Percentiles rank a stretch among this genome's conserved stretches.
Evolutionary conservation across 2,113 vertebrate genomes (phyloP).

Genomic region (Heteronetta atricapilla): DNA sequence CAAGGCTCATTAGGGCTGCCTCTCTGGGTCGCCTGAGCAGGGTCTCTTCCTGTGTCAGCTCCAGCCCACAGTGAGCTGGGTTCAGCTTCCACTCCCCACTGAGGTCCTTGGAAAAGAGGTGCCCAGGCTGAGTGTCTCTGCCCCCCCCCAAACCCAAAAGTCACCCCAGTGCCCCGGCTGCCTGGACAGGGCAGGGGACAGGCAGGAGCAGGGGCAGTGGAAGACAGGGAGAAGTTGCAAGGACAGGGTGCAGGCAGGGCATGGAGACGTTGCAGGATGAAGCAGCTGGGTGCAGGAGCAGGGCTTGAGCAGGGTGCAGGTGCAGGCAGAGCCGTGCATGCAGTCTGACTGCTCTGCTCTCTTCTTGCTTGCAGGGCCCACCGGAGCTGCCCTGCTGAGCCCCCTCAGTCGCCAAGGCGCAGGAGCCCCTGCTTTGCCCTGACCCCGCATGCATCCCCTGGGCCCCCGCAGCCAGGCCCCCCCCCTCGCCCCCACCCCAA

Average conservation of each 20-base stretch:
- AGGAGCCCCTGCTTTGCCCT: not conserved
- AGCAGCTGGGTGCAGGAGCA: not conserved
- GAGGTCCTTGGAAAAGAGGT: rapidly evolving
- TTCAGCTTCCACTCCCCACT: not conserved
- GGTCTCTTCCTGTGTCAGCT: not conserved
- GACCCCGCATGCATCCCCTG: not conserved
- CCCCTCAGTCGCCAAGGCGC: not conserved
- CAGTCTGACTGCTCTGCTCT: not conserved
- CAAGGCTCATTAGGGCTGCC: not conserved
- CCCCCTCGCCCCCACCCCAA: not conserved
- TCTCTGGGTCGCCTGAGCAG: not conserved
- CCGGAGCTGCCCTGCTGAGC: not conserved
- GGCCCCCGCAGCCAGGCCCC: not conserved
- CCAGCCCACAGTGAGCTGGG: not conserved
- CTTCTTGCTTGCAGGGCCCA: constrained; percentile 1
- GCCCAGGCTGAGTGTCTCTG: not conserved
- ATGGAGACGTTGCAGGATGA: too few species aligned
- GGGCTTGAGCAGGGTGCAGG: not conserved
- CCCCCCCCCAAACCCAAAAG: not conserved
- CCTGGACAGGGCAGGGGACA: not conserved
- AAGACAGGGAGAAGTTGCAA: not conserved
- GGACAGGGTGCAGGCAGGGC: not conserved
- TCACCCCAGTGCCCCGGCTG: not conserved
- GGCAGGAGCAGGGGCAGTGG: not conserved
- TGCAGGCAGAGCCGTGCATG: not conserved